Percentiles rank a stretch among this genome's conserved stretches.
Evolutionary conservation across 1,140 invertebrate species (phyloP).

Genomic region (Sarcophaga bullata): DNA sequence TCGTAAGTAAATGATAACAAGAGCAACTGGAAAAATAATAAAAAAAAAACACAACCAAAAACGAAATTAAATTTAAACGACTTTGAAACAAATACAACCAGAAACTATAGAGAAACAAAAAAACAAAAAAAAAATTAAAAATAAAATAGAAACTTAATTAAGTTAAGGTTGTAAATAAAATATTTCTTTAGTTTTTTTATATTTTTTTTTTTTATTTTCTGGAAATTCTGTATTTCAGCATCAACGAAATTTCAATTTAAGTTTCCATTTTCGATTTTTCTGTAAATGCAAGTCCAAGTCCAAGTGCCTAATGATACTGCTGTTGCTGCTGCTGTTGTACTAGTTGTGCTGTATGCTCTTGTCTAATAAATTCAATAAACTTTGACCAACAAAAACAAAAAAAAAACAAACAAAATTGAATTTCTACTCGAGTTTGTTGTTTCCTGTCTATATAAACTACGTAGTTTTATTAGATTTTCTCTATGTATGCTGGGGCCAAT

Average conservation of each 20-base stretch:
- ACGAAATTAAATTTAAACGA: not conserved
- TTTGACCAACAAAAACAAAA: constrained; percentile 21
- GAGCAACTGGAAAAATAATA: not conserved
- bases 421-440: not conserved
- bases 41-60: not conserved
- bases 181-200: not conserved
- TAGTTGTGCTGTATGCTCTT: not conserved
- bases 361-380: constrained; percentile 37
- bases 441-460: not conserved
- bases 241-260: not conserved
- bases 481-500: too few relatives aligned
- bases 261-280: not conserved
- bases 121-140: too few relatives aligned
- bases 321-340: too few relatives aligned
- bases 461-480: not conserved
- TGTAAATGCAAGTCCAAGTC: too few relatives aligned
- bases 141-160: not conserved
- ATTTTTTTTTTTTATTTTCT: not conserved
- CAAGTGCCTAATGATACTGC: too few relatives aligned
- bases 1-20: too few relatives aligned
- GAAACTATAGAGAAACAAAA: too few relatives aligned
- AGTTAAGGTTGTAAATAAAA: not conserved
- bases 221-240: not conserved
- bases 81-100: too few relatives aligned
- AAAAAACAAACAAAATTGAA: constrained; percentile 13